These are phyloP conservation scores for Sinocyclocheilus anophthalmus DNA, from an alignment of 2,113 vertebrate species.

Conservation along the genomic window DNA sequence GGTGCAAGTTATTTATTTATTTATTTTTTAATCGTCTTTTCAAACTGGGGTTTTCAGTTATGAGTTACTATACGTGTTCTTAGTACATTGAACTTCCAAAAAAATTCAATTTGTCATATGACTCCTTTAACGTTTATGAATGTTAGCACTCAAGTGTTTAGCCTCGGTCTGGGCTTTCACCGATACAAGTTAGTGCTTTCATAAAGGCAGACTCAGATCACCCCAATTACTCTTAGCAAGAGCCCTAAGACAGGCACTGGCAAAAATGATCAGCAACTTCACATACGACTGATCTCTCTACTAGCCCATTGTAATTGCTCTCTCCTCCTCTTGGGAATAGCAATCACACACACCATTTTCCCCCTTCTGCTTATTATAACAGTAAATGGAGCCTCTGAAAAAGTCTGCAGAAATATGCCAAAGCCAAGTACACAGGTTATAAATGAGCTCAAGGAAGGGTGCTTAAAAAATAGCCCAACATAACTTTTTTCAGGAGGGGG, in stretches of 20 bases:
- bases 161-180: background rate
- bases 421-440: conserved; percentile 14
- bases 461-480: background rate
- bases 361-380: conserved; percentile 5
- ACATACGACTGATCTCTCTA: conserved; percentile 33
- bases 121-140: background rate
- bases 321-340: conserved; percentile 20
- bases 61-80: too few species aligned
- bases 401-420: conserved; percentile 25
- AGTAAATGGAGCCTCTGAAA: conserved; percentile 5
- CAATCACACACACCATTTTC: conserved; percentile 20
- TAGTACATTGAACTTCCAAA: background rate
- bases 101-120: background rate
- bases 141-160: conserved; percentile 18
- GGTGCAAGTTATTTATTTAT: too few species aligned
- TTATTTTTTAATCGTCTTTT: too few species aligned
- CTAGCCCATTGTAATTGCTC: conserved; percentile 37
- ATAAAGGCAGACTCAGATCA: conserved; percentile 10
- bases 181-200: background rate
- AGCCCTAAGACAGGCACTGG: background rate
- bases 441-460: conserved; percentile 8
- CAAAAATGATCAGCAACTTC: conserved; percentile 39
- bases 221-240: conserved; percentile 2
- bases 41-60: too few species aligned
- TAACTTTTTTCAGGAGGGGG: conserved; percentile 17